Conservation (phyloP, 2,113 vertebrate species). For the Conger conger region DNA sequence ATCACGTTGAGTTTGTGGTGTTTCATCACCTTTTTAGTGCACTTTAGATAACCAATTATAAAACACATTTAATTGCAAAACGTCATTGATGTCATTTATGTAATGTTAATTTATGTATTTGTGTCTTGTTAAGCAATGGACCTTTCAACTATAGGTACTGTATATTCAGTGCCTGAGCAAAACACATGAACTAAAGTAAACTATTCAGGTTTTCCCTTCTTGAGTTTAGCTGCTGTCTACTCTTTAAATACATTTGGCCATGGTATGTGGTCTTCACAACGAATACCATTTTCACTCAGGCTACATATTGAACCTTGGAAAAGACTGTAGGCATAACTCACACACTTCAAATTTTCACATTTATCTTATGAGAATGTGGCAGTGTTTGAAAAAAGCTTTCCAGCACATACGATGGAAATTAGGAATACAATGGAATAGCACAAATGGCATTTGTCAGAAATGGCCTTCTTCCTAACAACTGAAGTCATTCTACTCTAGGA, state of each 20-base stretch:
- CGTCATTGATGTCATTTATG: too few relatives aligned
- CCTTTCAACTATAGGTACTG: not conserved
- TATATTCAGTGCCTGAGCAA: not conserved
- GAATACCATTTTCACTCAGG: not conserved
- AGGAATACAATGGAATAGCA: not conserved
- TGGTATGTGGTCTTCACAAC: not conserved
- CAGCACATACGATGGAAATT: not conserved
- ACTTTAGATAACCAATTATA: not conserved
- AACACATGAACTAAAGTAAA: too few relatives aligned
- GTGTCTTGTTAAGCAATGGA: not conserved
- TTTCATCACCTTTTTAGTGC: not conserved
- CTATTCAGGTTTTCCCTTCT: not conserved
- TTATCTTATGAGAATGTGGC: not conserved
- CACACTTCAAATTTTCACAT: not conserved
- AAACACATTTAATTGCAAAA: not conserved
- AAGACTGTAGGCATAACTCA: not conserved
- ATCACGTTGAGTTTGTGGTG: not conserved
- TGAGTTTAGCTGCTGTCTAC: not conserved
- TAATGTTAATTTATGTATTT: not conserved
- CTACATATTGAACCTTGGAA: not conserved
- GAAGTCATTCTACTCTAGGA: not conserved
- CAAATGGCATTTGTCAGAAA: not conserved
- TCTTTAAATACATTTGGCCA: not conserved
- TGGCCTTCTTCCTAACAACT: not conserved
- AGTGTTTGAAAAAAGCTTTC: not conserved